Base-by-base conservation (phyloP, 2,797 vertebrate species). In the Okamejei kenojei region DNA sequence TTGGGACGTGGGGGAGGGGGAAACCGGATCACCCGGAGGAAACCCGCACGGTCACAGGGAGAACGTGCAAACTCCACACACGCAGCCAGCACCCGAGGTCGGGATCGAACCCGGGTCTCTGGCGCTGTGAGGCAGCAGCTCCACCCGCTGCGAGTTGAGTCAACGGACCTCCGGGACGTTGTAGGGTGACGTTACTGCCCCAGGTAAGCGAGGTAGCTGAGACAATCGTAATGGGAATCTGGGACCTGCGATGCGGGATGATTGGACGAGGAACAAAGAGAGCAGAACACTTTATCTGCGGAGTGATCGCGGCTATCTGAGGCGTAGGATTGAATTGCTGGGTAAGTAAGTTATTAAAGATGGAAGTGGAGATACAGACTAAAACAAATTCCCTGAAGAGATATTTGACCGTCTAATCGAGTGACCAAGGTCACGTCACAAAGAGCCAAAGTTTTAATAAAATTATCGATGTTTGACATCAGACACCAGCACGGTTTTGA, bases 291-390 rank as follows among this genome's bases (percentile, higher is more conserved):
- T 35, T 88, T 88, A 88, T 88, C 84, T 68, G n/a, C 7, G 17
- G 19, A 35, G 35, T 35, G 63, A 88, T 88, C 84, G 7, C 0
- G 9, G 7, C 35, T 17, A 88, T 88, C 61, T 88, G 13, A 21
- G 21, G 1, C 84, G 32, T 2, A 21, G n/a, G 19, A 88, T 21
- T 65, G 84, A 88, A 88, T 58, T 68, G 21, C 63, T 0, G 19
- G n/a, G 65, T 68, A 68, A 68, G 61, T 88, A 68, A 88, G 21
- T 88, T 68, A 88, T 88, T 88, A 88, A 88, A 88, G 84, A 65
- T 88, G 19, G 61, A 68, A 21, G 29, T 68, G 1, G 61, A 10
- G 29, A 17, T 86, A 65, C 29, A 61, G 58, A 63, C n/a, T 54
- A 9, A 35, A 35, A 15, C 68, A n/a, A 88, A 88, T 35, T 35